Evolutionary conservation across 2,113 vertebrate species (phyloP), one percentile per base, ranked within the genome.

Genomic region (Corythornis cristatus): DNA sequence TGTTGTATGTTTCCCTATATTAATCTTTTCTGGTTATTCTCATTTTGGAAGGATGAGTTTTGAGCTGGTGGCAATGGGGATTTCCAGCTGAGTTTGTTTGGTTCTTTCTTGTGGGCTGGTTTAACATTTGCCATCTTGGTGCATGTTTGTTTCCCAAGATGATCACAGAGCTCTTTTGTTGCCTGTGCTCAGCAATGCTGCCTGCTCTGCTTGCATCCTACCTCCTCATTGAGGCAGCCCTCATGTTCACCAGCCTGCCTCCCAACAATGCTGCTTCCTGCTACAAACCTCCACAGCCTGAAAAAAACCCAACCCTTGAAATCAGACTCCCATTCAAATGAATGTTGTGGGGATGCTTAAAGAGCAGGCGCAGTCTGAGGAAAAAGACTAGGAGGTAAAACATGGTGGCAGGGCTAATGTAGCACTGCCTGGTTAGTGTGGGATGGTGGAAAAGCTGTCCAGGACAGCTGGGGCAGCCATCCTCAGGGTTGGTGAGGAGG

Each of bases 401-500:
- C 5, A n/a, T 0, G 0, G 40, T 12, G 4, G 11, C 37, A 23
- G 60, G 18, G 75, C 23, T 5, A 8, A 45, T 40, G 40, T 21
- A 66, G 72, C 58, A 40, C 21, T 12, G 29, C 21, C 1, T 2
- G 56, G n/a, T 35, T 12, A 71, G 31, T 5, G 3, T 1, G 1
- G 51, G 8, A 12, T 2, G 0, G 2, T 40, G 33, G 23, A 15
- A 22, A 31, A 81, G n/a, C 17, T 70, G 45, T 19, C 43, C 4
- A 12, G 31, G 37, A 68, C 15, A 0, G 0, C 31, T 1, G 3
- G 25, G 16, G 26, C 43, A 53, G 15, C 15, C 62, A 18, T n/a
- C 35, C 5, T 2, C 0, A 2, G 33, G 13, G 25, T 12, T 1
- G 0, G 68, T 25, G 31, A 42, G 14, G 40, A 84, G 21, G 0